Evolutionary conservation across 1,140 invertebrate genomes (phyloP).

Genomic region (Mercenaria mercenaria): DNA sequence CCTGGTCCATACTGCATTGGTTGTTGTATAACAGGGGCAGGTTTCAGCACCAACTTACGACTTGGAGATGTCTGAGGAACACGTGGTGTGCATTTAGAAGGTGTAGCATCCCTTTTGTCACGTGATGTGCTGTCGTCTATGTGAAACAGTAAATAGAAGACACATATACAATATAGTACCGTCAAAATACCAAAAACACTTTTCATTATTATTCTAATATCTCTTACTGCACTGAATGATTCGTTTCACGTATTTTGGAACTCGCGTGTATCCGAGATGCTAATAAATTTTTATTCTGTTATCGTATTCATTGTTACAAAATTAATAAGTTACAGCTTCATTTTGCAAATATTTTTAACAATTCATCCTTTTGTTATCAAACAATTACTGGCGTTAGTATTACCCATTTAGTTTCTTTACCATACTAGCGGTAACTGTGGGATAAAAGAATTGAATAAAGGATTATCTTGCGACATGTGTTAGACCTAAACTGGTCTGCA

Average conservation of each 20-base stretch:
- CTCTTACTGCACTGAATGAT: too few relatives aligned
- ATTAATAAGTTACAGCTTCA: too few relatives aligned
- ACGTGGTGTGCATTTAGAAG: neutral
- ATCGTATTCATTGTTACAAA: too few relatives aligned
- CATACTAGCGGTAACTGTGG: too few relatives aligned
- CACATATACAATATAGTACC: neutral
- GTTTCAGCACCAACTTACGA: neutral
- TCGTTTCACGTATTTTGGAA: too few relatives aligned
- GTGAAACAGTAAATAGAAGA: neutral
- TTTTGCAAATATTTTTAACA: too few relatives aligned
- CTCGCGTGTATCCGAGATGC: too few relatives aligned
- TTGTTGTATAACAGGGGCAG: neutral
- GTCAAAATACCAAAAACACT: neutral
- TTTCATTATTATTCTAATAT: neutral
- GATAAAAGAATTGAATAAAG: neutral
- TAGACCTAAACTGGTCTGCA: too few relatives aligned
- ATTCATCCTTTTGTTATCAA: too few relatives aligned
- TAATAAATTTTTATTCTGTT: too few relatives aligned
- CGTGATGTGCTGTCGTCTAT: neutral
- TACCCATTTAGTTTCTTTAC: too few relatives aligned
- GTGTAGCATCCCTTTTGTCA: neutral
- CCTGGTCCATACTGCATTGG: constrained; percentile 4
- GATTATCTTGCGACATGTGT: neutral
- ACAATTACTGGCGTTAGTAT: too few relatives aligned
- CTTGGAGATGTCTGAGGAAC: neutral